Evolutionary conservation across 2,888 invertebrate genomes (phyloP), one percentile per base, ranked within the genome.

Genomic region (Dolichomitus sp.): DNA sequence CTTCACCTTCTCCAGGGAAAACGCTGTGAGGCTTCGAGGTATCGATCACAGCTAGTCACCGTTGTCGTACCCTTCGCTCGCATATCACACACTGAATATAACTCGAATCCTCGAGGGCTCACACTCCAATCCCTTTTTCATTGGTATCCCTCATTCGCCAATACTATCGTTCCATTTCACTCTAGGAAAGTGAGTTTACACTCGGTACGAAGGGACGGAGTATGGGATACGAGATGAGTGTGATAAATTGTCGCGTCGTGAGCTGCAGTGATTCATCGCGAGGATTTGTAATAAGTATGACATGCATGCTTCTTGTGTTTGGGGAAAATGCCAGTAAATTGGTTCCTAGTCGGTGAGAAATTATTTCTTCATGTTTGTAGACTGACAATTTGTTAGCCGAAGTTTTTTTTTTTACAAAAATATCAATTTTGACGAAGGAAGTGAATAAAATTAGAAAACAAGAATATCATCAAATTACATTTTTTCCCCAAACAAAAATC

Each of bases 21-120:
- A 30, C 30, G 63, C 68, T 68, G 57, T 40, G 40, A 73, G 61
- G 14, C 68, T 72, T 69, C 77, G 66, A 69, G 52, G 66, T 77
- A 77, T 78, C 73, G 81, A 81, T 81, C 77, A 78, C 68, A 52
- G 42, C 66, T 54, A 61, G 40, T 77, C 76, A 30, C 68, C 76
- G 45, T 54, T 66, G 73, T 68, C 73, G 76, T 63, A 37, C 12
- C 23, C 61, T 19, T 59, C 59, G 54, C 54, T 4, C 70, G 30
- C 59, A 45, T 57, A 50, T n/a, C 27, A 45, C 66, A 48, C 73
- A 23, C 48, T 45, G 50, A 77, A 81, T 81, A 81, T 73, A 81
- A 77, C 77, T 69, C 70, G 77, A 77, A 73, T 69, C 45, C 68
- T 69, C 73, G 63, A 61, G 63, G 81, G 63, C 40, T 77, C 77